These are phyloP conservation scores for Pseudoatta argentina DNA, from an alignment of 1,140 invertebrate species.

Conservation along the genomic window DNA sequence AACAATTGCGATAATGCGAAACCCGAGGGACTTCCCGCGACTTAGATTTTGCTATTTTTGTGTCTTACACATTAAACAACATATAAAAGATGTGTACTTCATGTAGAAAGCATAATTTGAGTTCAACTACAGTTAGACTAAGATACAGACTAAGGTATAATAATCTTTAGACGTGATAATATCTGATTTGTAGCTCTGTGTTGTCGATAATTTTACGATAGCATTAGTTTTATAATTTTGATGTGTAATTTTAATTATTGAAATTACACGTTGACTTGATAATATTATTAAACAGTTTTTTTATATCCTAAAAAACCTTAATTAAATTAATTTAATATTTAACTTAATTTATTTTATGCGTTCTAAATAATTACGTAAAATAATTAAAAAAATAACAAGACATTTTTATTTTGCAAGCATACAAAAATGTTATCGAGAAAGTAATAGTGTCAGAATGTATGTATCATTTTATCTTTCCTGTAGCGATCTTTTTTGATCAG, in stretches of 20 bases:
- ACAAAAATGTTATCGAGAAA: slow-evolving; percentile 5
- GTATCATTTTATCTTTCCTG: not conserved
- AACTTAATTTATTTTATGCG: not conserved
- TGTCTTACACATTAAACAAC: not conserved
- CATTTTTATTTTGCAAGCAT: not conserved
- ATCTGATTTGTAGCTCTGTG: not conserved
- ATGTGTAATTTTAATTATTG: not conserved
- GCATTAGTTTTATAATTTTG: not conserved
- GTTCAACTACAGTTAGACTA: not conserved
- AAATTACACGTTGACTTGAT: not conserved
- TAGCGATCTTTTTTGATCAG: slow-evolving; percentile 19
- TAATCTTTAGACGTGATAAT: not conserved
- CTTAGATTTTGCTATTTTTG: slow-evolving; percentile 11
- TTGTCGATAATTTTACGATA: slow-evolving; percentile 14
- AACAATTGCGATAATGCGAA: not conserved
- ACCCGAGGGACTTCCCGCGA: not conserved
- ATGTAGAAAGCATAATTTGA: not conserved
- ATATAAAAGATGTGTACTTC: slow-evolving; percentile 16
- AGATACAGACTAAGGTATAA: not conserved
- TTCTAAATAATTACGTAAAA: not conserved
- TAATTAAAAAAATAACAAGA: not conserved
- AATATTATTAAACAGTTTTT: not conserved
- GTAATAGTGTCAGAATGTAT: not conserved
- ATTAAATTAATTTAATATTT: slow-evolving; percentile 21
- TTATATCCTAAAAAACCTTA: not conserved